Base-by-base conservation (phyloP, 2,888 invertebrate species). In the Melangyna quadrimaculata region DNA sequence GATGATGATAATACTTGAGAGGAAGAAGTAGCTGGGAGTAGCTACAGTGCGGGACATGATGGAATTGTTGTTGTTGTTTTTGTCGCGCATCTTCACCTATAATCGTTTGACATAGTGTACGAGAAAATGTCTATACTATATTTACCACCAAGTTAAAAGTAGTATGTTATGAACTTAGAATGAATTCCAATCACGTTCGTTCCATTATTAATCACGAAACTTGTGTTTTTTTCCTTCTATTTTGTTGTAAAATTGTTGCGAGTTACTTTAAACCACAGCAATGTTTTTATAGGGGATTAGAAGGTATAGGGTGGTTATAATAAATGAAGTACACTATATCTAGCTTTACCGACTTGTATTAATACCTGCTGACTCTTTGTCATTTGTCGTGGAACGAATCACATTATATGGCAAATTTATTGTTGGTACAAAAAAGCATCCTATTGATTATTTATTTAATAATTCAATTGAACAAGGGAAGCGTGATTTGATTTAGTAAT, bases 141-240 rank as follows among this genome's bases (percentile, higher is more conserved):
- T 27, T 4, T 10, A n/a, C 17, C 6, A 19, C 24, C 14, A 8
- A 17, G 10, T 57, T 45, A 35, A 65, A 61, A 55, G 19, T 53
- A 55, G 19, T 53, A 29, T 72, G 22, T 67, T 43, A n/a, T n/a
- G n/a, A 73, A 8, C 27, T 35, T 1, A 9, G 24, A 51, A 51
- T 45, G 71, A 79, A 84, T 84, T 84, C 79, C 79, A 84, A 79
- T 75, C 83, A 84, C 69, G 83, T 83, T 84, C 71, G 74, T 71
- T 67, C 59, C 70, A 79, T 79, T 84, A 84, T 84, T 84, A 79
- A 84, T 84, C 83, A 84, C 79, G 79, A 79, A 84, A 75, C 70
- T 79, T 32, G 22, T 84, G 83, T 84, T 83, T 63, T 59, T 65
- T 53, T 65, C n/a, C n/a, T 40, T 53, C 14, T 53, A 19, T 19